A percentile compares a stretch with the other conserved stretches of the same genome.
Conservation (phyloP, 2,113 vertebrate genomes). For the Manacus vitellinus region DNA sequence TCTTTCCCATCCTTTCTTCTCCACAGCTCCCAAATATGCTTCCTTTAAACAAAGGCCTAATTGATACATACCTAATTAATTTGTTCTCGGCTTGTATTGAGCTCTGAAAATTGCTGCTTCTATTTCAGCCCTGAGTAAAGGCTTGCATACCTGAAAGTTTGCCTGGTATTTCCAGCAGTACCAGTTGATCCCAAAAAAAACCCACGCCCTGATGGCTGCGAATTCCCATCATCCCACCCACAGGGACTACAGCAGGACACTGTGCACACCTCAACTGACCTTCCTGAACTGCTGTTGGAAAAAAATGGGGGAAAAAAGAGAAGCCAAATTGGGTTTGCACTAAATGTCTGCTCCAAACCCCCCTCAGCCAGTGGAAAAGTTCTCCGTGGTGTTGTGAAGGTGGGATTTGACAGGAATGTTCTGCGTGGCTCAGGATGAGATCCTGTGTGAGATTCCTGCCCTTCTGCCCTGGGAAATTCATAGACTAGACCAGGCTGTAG, state of each 20-base stretch:
- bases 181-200: neutral
- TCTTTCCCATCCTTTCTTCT: constrained; percentile 15
- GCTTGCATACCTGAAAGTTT: neutral
- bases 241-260: neutral
- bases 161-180: neutral
- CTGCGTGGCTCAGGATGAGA: neutral
- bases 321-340: neutral
- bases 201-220: too few relatives aligned
- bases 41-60: constrained; percentile 52
- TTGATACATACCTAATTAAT: constrained; percentile 47
- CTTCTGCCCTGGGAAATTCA: neutral
- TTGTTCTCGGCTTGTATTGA: constrained; percentile 48
- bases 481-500: neutral
- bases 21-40: neutral
- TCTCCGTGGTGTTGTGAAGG: neutral
- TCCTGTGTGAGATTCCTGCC: neutral
- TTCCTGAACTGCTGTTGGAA: neutral
- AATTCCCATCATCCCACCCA: neutral
- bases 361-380: neutral
- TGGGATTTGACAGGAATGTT: neutral
- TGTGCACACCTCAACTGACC: neutral
- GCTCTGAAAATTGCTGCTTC: constrained; percentile 46
- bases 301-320: neutral
- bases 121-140: constrained; percentile 37
- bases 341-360: neutral